A percentile compares a stretch with the other conserved stretches of the same genome.
phyloP scores from a whole-genome alignment of 2,113 vertebrate genomes.

The Campylomormyrus tamandua region DNA sequence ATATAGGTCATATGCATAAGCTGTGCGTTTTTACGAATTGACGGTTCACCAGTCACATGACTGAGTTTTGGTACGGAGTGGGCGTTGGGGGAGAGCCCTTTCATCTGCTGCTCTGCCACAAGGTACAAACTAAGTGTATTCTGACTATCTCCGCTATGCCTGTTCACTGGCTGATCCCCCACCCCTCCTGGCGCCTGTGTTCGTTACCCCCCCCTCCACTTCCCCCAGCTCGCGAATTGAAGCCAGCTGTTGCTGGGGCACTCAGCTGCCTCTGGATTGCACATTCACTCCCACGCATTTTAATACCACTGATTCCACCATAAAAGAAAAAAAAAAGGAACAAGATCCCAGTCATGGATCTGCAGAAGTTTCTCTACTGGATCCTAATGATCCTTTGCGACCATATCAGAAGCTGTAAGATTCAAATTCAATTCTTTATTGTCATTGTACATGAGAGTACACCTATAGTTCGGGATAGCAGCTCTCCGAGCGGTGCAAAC shows the following conservation, averaged over 20 bases:
- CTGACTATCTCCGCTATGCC: slow-evolving; percentile 60
- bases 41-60: neutral
- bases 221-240: neutral
- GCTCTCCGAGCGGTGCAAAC: neutral
- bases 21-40: neutral
- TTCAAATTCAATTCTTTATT: neutral
- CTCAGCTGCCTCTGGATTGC: neutral
- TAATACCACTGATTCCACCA: neutral
- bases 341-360: neutral
- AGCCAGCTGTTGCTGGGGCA: neutral
- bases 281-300: neutral
- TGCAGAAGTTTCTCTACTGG: neutral
- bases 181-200: slow-evolving; percentile 59
- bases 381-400: neutral
- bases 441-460: neutral
- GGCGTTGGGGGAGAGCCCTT: neutral
- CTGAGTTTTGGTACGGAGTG: neutral
- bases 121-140: slow-evolving; percentile 45
- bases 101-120: neutral
- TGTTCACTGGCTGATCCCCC: slow-evolving; percentile 61
- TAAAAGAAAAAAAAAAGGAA: neutral
- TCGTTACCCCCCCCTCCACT: slow-evolving; percentile 46
- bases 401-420: neutral
- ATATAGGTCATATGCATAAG: neutral
- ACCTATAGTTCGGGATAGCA: neutral